Base-by-base conservation (phyloP, 2,888 invertebrate genomes). In the Euzophera pinguis region DNA sequence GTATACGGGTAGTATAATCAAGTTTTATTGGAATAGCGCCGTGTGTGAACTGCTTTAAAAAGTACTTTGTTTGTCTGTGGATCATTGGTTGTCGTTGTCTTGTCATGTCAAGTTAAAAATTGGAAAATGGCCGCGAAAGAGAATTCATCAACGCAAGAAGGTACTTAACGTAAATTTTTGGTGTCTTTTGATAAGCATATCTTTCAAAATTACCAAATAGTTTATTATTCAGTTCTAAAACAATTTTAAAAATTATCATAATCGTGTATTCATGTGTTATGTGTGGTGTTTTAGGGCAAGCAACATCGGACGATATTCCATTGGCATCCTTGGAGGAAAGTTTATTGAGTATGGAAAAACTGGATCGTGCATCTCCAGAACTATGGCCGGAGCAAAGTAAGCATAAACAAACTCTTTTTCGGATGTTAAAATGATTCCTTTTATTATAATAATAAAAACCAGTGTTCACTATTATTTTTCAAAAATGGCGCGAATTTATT, bases 381-480 rank as follows among this genome's bases (percentile, higher is more conserved):
- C 84, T 98, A 70, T 99, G 98, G 98, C 98, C 98, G 17, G 98
- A 98, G 84, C 96, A 96, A 91, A 96, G 98, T 97, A 92, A 93
- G 94, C 89, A 22, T 13, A 43, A 45, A 4, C 10, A 48, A 32
- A 53, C 42, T 43, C 22, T 22, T 3, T 22, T 22, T 22, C 3
- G 22, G 22, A 3, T 47, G 1, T 47, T n/a, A 6, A 16, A 13
- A 29, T 41, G 17, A 16, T 12, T 54, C 50, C 42, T 22, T 34
- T 7, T 29, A 42, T 10, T 39, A 14, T 48, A 22, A 39, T 16
- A 37, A 41, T 54, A 48, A 43, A 16, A 47, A 27, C 59, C 47
- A 48, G 52, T 53, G 54, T 35, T 45, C 34, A 48, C 49, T 55
- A 47, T 62, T 64, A 48, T 65, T 71, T 84, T 88, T 84, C 62